phyloP scores from a whole-genome alignment of 1,140 invertebrate genomes.

The Solenopsis fugax region DNA sequence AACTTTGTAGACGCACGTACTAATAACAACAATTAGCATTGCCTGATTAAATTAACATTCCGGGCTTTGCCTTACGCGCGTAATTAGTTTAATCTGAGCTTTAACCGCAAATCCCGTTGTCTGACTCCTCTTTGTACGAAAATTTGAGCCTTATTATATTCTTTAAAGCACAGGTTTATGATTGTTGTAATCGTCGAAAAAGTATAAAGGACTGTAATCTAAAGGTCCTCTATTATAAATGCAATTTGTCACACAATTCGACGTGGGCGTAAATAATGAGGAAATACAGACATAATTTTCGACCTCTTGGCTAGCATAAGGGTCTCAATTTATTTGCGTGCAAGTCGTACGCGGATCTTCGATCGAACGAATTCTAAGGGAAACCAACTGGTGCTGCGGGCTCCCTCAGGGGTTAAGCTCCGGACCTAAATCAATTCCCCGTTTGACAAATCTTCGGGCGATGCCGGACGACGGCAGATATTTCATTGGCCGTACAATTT shows the following conservation, averaged over 20 bases:
- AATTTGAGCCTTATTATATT: constrained; percentile 10
- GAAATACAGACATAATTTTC: constrained; percentile 58
- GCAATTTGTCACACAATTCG: constrained; percentile 39
- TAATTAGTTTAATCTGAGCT: constrained; percentile 24
- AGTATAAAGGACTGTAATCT: neutral
- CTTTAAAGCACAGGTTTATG: neutral
- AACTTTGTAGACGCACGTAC: constrained; percentile 22
- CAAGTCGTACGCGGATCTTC: constrained; percentile 49
- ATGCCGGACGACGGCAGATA: constrained; percentile 77
- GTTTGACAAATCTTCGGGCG: constrained; percentile 79
- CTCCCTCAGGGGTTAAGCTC: constrained; percentile 73
- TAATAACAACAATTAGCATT: constrained; percentile 58
- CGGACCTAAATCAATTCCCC: constrained; percentile 78
- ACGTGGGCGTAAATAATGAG: neutral
- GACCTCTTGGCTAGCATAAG: constrained; percentile 66
- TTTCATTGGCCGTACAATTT: constrained; percentile 77
- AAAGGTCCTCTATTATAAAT: neutral
- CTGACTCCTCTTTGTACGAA: neutral
- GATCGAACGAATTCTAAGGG: constrained; percentile 72
- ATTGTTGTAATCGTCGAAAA: neutral
- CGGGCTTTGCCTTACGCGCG: neutral
- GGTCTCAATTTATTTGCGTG: constrained; percentile 74
- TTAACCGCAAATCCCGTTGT: neutral
- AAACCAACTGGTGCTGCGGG: constrained; percentile 71
- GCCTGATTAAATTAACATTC: constrained; percentile 44